phyloP scores from a whole-genome alignment of 2,888 invertebrate species.

The Conchocele bisecta region DNA sequence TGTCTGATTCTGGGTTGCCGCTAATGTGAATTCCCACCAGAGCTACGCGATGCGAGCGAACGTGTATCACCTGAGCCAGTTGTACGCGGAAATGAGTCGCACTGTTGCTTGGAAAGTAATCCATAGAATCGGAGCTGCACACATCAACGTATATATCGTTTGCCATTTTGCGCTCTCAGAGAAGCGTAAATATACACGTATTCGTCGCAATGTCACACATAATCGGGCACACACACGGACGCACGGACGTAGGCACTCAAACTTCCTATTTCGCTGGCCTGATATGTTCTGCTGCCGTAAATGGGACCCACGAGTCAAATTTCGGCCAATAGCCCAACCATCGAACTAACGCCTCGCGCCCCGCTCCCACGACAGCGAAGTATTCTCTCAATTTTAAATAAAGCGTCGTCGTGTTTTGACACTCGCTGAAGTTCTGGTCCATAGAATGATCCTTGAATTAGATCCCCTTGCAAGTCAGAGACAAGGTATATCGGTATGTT shows the following conservation, averaged over 20 bases:
- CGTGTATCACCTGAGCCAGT: background rate
- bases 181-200: no score
- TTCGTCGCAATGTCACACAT: no score
- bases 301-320: background rate
- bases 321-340: background rate
- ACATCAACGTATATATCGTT: background rate
- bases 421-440: background rate
- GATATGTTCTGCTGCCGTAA: background rate
- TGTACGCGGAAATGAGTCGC: background rate
- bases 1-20: background rate
- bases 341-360: background rate
- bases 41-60: background rate
- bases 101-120: background rate
- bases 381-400: conserved; percentile 5
- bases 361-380: background rate
- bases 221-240: no score
- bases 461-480: background rate
- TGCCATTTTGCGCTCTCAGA: no score
- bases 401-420: background rate
- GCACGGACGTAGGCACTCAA: no score
- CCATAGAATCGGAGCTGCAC: background rate
- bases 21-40: background rate
- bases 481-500: conserved; percentile 6
- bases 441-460: background rate
- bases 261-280: background rate